Conservation (phyloP, 2,113 vertebrate species). For the Scolopax mira region DNA sequence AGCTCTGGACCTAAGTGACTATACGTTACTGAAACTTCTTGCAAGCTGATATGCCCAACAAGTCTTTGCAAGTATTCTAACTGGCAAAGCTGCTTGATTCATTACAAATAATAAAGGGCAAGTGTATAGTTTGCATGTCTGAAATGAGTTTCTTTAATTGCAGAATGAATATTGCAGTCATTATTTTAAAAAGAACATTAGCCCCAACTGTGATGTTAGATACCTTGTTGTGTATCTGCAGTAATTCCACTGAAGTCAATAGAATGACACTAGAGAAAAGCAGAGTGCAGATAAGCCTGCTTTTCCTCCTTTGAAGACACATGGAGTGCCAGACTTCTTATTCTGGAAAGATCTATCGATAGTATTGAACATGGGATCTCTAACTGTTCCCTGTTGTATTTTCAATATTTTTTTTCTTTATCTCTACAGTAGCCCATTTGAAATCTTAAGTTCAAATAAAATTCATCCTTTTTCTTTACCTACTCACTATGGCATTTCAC, state of each 20-base stretch:
- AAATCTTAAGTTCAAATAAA: not conserved
- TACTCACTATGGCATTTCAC: not conserved
- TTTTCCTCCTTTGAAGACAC: not conserved
- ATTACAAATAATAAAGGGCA: slow-evolving; percentile 46
- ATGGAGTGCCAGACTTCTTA: not conserved
- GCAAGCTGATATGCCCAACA: not conserved
- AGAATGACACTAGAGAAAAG: not conserved
- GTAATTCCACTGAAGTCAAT: not conserved
- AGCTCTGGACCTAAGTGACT: not conserved
- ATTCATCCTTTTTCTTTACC: not conserved
- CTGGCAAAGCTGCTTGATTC: not conserved
- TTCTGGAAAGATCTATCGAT: not conserved
- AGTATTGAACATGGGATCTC: not conserved
- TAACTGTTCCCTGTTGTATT: not conserved
- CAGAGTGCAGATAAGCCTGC: not conserved
- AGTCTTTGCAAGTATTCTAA: not conserved
- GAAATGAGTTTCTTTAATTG: slow-evolving; percentile 57
- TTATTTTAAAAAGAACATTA: slow-evolving; percentile 49
- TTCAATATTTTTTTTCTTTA: not conserved
- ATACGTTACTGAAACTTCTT: not conserved
- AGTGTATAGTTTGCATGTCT: not conserved
- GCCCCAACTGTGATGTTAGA: slow-evolving; percentile 11
- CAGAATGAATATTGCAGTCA: slow-evolving; percentile 30
- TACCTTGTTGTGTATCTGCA: not conserved
- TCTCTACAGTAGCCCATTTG: not conserved